Evolutionary conservation across 1,140 invertebrate genomes (phyloP), one percentile per base, ranked within the genome.

Genomic region (Babylonia areolata): DNA sequence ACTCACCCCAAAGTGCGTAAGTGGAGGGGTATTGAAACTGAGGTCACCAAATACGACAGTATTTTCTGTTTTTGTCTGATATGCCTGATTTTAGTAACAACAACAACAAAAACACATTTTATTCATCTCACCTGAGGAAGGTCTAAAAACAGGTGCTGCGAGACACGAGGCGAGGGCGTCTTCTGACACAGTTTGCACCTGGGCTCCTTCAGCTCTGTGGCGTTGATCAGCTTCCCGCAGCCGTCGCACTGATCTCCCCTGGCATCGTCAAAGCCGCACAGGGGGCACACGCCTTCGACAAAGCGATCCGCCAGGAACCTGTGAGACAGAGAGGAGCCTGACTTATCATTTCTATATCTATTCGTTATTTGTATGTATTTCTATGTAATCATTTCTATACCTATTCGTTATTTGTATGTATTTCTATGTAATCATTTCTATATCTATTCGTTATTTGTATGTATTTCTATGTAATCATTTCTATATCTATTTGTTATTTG

Each of bases 201-300:
- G 0, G 99, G 98, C 85, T 97, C 95, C 81, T 97, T 96, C 20
- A 99, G 95, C 87, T 99, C 99, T 0, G 96, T 96, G 0, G 99
- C 97, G 95, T 99, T 99, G 37, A 99, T 97, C 6, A 99, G 95
- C 93, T 99, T 98, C 1, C 98, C 98, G 94, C 99, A 99, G 88
- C 97, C 97, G 94, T 99, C 99, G 94, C 99, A 99, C 94, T 99
- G 99, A 95, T 99, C 99, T 3, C 99, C 99, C 54, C 99, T 95
- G 20, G 99, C 99, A 93, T 98, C 97, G 89, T 97, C 97, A 95
- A 98, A 99, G 17, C 95, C 95, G 94, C 99, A 99, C 92, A 97
- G 96, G 0, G 98, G 99, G 95, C 99, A 99, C 0, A 95, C 98
- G n/a, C 99, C 99, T 94, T 99, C 98, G 11, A 99, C 99, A 95